Evolutionary conservation across 2,888 invertebrate species (phyloP).

Genomic region (Leucozona laternaria): DNA sequence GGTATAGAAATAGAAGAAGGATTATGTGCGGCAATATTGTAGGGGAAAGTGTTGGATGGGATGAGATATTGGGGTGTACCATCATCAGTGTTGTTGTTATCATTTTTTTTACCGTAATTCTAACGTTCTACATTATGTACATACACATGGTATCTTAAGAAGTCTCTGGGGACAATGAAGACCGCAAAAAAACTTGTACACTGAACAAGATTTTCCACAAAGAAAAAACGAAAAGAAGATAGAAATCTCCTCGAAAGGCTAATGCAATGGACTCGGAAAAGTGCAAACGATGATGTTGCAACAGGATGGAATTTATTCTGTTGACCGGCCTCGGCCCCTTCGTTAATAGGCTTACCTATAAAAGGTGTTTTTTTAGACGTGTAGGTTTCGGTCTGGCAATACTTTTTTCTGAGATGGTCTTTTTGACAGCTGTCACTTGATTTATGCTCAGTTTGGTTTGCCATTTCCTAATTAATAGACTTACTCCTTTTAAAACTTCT

Average conservation of each 20-base stretch:
- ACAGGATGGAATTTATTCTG: not conserved
- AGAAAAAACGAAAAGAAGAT: constrained; percentile 7
- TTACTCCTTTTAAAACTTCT: too few relatives aligned
- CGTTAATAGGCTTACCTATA: not conserved
- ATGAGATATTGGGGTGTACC: constrained; percentile 33
- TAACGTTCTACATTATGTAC: constrained; percentile 18
- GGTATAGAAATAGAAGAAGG: constrained; percentile 16
- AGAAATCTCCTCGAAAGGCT: constrained; percentile 48
- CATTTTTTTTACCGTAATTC: constrained; percentile 60
- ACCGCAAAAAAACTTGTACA: constrained; percentile 13
- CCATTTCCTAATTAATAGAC: too few relatives aligned
- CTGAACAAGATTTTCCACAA: not conserved
- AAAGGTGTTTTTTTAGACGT: too few relatives aligned
- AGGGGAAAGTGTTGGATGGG: not conserved
- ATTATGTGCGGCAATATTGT: constrained; percentile 1
- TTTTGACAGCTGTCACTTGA: too few relatives aligned
- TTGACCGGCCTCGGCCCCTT: not conserved
- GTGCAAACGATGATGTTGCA: not conserved
- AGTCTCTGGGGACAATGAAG: constrained; percentile 45
- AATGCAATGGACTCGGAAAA: constrained; percentile 52
- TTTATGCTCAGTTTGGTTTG: too few relatives aligned
- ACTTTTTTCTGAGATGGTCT: too few relatives aligned
- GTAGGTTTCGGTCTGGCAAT: too few relatives aligned
- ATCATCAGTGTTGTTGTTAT: constrained; percentile 57
- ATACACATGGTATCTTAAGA: not conserved